Base-by-base conservation (phyloP, 2,797 vertebrate genomes). In the Melanotaenia parkinsoni region DNA sequence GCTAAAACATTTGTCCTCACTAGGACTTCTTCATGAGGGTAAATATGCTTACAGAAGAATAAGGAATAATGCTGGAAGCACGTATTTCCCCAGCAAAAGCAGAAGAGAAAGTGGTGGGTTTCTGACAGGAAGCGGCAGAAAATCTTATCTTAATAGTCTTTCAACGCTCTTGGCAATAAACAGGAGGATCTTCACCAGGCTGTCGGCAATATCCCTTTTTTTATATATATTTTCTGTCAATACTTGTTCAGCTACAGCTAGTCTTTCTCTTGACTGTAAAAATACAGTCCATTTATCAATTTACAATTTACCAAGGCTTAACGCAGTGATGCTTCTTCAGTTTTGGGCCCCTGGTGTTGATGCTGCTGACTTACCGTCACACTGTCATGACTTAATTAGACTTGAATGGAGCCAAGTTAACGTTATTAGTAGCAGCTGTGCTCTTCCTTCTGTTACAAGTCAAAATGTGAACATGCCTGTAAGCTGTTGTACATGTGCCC, bases 371-470 rank as follows among this genome's bases (percentile, higher is more conserved):
- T 51, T 58, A 47, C 26, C 51, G 58, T 57, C 22, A 67, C 43
- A 30, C 43, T 16, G 18, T 51, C 26, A 33, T 54, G 47, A 56
- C 51, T 35, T 60, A 53, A 54, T 18, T 28, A 40, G 4, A 22
- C 56, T 35, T 47, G 38, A 35, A 24, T 26, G 56, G 24, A 40
- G 50, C 50, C 47, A 38, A 70, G 22, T 50, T 59, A 33, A 58
- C n/a, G 26, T 35, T 38, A 20, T 68, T 63, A 67, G 9, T 58
- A 57, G 65, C 75, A 22, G 51, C 35, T 54, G 30, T 38, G 22
- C 53, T 22, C 67, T 67, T 43, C 26, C 50, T 47, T n/a, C 62
- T 50, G 20, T 20, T 7, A 32, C 57, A 56, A 62, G 59, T 45
- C 54, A 62, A 58, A 9, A 1, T 63, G 69, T 38, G 45, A 51